phyloP scores from a whole-genome alignment of 2,113 vertebrate species.

The Alosa alosa region DNA sequence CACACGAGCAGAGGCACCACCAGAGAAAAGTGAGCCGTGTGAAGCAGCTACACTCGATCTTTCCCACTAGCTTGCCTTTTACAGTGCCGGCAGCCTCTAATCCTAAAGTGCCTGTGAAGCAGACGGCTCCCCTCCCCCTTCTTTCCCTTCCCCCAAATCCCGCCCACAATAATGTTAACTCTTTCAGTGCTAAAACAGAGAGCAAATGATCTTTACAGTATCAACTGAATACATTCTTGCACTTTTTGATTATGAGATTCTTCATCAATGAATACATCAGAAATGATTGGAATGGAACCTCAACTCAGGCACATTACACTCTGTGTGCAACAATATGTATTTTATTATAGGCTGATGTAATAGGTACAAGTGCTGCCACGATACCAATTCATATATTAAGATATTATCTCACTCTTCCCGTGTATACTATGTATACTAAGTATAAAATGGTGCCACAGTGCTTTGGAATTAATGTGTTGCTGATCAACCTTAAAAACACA shows the following conservation, averaged over 20 bases:
- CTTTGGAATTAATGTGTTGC: background rate
- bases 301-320: background rate
- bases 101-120: slow-evolving; percentile 46
- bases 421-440: too few species aligned
- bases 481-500: background rate
- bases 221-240: background rate
- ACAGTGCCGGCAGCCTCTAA: slow-evolving; percentile 44
- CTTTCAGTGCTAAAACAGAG: slow-evolving; percentile 36
- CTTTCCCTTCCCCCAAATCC: slow-evolving; percentile 37
- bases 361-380: background rate
- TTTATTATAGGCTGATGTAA: background rate
- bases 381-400: background rate
- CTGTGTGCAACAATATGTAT: background rate
- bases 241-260: background rate
- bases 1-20: slow-evolving; percentile 7
- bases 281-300: background rate
- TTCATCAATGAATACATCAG: background rate
- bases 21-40: background rate
- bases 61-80: slow-evolving; percentile 39
- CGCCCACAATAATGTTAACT: slow-evolving; percentile 53
- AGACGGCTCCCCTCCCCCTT: slow-evolving; percentile 35
- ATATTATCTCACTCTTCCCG: background rate
- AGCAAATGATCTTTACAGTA: background rate
- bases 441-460: background rate
- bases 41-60: slow-evolving; percentile 18